Conservation (phyloP, 2,888 invertebrate species). For the Pemphredon lugubris region DNA sequence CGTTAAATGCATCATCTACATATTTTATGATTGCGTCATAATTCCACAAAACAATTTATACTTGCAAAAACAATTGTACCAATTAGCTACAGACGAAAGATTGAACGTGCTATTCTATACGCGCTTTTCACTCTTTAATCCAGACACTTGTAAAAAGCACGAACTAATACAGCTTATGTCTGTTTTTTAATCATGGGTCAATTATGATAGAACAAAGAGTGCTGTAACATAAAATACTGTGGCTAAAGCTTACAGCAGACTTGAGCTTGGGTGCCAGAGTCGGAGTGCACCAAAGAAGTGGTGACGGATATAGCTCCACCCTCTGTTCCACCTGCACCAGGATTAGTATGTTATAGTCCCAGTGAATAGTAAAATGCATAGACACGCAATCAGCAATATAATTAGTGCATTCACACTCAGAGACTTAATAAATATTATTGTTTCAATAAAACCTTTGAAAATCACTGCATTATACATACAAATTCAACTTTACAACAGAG, state of each 20-base stretch:
- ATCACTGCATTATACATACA: conserved; percentile 5
- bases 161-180: no score
- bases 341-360: conserved; percentile 78
- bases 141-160: no score
- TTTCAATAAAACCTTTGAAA: conserved; percentile 12
- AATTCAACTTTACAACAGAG: conserved; percentile 4
- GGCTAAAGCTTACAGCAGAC: conserved; percentile 79
- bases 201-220: no score
- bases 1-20: no score
- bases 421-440: conserved; percentile 31
- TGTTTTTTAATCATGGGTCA: no score
- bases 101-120: no score
- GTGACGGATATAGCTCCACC: conserved; percentile 76
- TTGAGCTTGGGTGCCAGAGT: conserved; percentile 78
- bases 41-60: no score
- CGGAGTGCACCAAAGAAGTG: conserved; percentile 77
- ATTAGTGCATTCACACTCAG: conserved; percentile 44
- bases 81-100: no score
- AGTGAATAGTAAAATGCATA: conserved; percentile 61
- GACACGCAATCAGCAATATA: conserved; percentile 32
- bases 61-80: no score
- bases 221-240: conserved; percentile 71
- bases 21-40: no score
- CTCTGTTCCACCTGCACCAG: conserved; percentile 79
- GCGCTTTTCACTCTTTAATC: no score